Percentiles rank a stretch among this genome's conserved stretches.
Conservation (phyloP, 2,888 invertebrate species). For the Acrobasis consociella region DNA sequence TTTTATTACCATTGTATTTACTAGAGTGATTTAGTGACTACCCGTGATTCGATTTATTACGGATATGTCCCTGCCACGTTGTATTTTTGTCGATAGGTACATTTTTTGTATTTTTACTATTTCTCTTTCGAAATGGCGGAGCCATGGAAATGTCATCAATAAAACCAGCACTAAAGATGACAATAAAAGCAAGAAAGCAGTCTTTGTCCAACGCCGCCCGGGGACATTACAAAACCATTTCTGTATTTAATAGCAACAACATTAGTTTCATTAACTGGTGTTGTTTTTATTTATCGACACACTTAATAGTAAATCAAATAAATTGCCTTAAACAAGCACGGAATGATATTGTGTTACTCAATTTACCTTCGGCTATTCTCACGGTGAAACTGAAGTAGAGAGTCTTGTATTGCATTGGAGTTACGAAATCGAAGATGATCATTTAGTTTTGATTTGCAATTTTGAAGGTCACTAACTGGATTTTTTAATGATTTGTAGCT, state of each 20-base stretch:
- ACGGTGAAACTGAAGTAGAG: slow-evolving; percentile 67
- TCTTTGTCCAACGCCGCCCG: not conserved
- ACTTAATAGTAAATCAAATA: slow-evolving; percentile 19
- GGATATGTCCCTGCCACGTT: no score
- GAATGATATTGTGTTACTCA: slow-evolving; percentile 26
- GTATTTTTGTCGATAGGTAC: no score
- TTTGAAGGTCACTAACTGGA: slow-evolving; percentile 27
- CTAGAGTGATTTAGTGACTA: no score
- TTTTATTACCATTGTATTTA: no score
- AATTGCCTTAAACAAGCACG: slow-evolving; percentile 16
- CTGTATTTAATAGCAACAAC: slow-evolving; percentile 9
- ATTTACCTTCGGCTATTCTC: slow-evolving; percentile 55
- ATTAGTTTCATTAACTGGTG: not conserved
- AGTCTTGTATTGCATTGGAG: slow-evolving; percentile 52
- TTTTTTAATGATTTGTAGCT: slow-evolving; percentile 31
- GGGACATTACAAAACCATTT: slow-evolving; percentile 8
- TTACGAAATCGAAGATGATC: slow-evolving; percentile 34
- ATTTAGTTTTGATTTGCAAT: slow-evolving; percentile 10
- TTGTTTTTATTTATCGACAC: slow-evolving; percentile 19
- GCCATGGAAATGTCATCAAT: no score
- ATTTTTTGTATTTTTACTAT: no score
- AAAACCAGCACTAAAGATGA: not conserved
- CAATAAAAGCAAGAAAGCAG: slow-evolving; percentile 7
- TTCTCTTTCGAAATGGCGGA: no score
- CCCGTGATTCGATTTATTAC: no score